Evolutionary conservation across 2,113 vertebrate species (phyloP).

Genomic region (Monarcha castaneiventris): DNA sequence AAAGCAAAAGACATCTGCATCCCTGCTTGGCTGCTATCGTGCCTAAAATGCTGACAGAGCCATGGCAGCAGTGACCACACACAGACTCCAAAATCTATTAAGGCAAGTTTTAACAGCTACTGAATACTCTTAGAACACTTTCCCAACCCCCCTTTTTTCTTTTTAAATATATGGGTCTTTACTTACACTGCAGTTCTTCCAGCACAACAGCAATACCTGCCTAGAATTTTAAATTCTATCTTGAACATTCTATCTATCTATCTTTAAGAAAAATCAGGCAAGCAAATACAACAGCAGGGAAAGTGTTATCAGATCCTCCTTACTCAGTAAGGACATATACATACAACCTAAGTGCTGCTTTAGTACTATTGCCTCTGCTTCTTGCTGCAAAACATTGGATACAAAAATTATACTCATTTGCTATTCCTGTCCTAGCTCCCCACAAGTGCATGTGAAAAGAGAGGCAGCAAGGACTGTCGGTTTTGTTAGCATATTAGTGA

Average conservation of each 20-base stretch:
- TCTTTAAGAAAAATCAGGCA: neutral
- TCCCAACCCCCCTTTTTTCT: neutral
- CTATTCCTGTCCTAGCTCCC: neutral
- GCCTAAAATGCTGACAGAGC: neutral
- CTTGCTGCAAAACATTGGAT: neutral
- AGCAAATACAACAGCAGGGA: neutral
- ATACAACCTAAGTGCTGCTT: neutral
- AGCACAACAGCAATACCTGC: neutral
- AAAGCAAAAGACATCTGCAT: neutral
- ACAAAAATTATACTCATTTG: neutral
- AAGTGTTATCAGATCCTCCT: neutral
- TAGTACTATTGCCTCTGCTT: neutral
- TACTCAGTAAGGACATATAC: neutral
- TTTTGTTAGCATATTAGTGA: neutral
- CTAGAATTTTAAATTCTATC: neutral
- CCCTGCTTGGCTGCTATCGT: neutral
- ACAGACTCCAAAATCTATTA: conserved; percentile 4
- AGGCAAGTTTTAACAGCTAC: conserved; percentile 13
- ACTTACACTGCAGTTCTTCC: neutral
- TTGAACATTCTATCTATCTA: neutral
- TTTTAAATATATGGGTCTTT: neutral
- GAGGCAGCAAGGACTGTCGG: neutral
- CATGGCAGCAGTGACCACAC: conserved; percentile 38
- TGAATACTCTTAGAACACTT: neutral
- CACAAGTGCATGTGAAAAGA: neutral